Base-by-base conservation (phyloP, 2,888 invertebrate genomes). In the Schrankia costaestrigalis region DNA sequence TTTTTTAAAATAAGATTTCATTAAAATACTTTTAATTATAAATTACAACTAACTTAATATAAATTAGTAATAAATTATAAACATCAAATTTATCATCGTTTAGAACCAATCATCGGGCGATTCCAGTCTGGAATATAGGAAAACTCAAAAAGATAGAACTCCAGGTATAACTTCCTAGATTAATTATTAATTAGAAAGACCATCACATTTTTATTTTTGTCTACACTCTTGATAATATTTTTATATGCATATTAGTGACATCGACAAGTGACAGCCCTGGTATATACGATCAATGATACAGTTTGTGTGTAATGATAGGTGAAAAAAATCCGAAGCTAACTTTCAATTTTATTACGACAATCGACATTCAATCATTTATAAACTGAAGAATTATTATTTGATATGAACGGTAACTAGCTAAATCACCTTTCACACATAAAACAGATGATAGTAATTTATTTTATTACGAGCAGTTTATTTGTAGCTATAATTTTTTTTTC, bases 261-360 rank as follows among this genome's bases (percentile, higher is more conserved):
- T 4, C 5, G 2, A 19, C 5, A 19, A 19, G n/a, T 6, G 19
- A 8, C 3, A 3, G 19, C 38, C 38, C 33, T 39, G 15, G 3
- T 11, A 18, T 46, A 35, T 31, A 42, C 30, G 21, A 36, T 15
- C 36, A 39, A 39, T 34, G 46, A 41, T 56, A 56, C 42, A 46
- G 36, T 55, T 46, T 35, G 34, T 40, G 21, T 27, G 26, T 42
- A 54, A 56, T 48, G 35, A 54, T 46, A 41, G 46, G 36, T 14
- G 43, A 56, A 56, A 48, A 25, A 25, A 56, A 56, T 41, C 30
- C 29, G 26, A 42, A 49, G 38, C 31, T 39, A 39, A 43, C 49
- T 56, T 55, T 56, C 54, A 52, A 48, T 48, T 42, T 56, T 46
- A 43, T 34, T 35, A 49, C 42, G 27, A 41, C 46, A 40, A 43